Percentiles rank a stretch among this genome's conserved stretches.
These are phyloP conservation scores for Sphecodes monilicornis DNA, from an alignment of 2,888 invertebrate genomes.

Conservation along the genomic window DNA sequence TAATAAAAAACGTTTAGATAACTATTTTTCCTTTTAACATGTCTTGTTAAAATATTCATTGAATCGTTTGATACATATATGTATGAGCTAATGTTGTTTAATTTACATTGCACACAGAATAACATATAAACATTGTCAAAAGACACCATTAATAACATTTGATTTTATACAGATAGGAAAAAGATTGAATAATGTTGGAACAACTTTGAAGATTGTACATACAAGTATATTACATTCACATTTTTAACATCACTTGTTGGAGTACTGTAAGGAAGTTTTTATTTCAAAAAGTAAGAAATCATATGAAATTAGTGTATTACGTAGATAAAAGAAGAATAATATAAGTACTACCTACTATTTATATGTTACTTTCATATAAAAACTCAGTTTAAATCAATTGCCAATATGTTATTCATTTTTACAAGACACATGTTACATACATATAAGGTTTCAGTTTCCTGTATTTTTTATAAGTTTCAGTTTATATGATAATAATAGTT, in stretches of 20 bases:
- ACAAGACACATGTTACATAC: slow-evolving; percentile 20
- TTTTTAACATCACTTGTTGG: slow-evolving; percentile 22
- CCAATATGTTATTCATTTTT: slow-evolving; percentile 25
- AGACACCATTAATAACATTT: slow-evolving; percentile 24
- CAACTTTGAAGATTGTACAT: slow-evolving; percentile 34
- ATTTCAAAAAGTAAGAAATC: slow-evolving; percentile 23
- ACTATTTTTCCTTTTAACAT: slow-evolving; percentile 20
- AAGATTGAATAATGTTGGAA: slow-evolving; percentile 29
- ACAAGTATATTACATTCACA: slow-evolving; percentile 45
- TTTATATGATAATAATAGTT: slow-evolving; percentile 13
- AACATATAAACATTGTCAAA: slow-evolving; percentile 26
- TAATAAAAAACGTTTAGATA: slow-evolving; percentile 9
- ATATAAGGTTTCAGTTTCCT: slow-evolving; percentile 26
- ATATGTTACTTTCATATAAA: slow-evolving; percentile 19
- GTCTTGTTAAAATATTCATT: slow-evolving; percentile 19
- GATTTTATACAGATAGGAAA: slow-evolving; percentile 39
- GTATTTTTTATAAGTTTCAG: slow-evolving; percentile 35
- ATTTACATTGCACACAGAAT: slow-evolving; percentile 14
- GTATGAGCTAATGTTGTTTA: slow-evolving; percentile 6
- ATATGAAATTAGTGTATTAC: slow-evolving; percentile 32
- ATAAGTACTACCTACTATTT: slow-evolving; percentile 34
- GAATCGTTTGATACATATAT: slow-evolving; percentile 1
- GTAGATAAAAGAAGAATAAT: slow-evolving; percentile 30
- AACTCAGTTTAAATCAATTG: slow-evolving; percentile 27
- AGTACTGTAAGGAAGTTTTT: slow-evolving; percentile 24